Evolutionary conservation across 2,113 vertebrate genomes (phyloP).

Genomic region (Scytalopus superciliaris): DNA sequence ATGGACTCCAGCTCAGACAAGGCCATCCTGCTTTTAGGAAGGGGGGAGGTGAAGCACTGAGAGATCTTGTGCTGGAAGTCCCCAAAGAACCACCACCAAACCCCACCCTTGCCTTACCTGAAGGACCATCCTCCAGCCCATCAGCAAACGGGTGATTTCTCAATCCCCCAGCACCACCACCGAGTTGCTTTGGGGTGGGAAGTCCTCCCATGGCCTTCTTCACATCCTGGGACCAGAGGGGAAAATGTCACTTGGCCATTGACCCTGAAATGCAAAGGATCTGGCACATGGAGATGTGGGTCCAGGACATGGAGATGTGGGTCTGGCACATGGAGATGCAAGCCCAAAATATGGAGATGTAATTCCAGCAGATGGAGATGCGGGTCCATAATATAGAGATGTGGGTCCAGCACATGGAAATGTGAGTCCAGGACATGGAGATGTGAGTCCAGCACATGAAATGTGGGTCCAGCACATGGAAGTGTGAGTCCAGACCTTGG

Average conservation of each 20-base stretch:
- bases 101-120: background rate
- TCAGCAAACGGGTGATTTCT: accelerated
- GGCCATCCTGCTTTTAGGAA: background rate
- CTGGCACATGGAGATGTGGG: background rate
- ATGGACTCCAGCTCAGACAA: background rate
- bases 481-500: accelerated
- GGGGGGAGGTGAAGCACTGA: background rate
- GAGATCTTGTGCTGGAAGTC: background rate
- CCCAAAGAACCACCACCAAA: accelerated
- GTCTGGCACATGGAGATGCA: background rate
- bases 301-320: background rate
- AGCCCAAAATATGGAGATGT: background rate
- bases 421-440: background rate
- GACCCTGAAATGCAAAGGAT: background rate
- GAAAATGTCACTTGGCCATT: background rate
- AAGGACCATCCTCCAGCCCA: background rate
- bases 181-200: accelerated
- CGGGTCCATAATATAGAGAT: background rate
- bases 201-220: background rate
- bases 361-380: background rate
- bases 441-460: accelerated
- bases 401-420: background rate
- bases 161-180: background rate
- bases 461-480: accelerated
- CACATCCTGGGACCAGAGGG: background rate